Conservation (phyloP, 1,140 invertebrate species). For the Bombus sibiricus region DNA sequence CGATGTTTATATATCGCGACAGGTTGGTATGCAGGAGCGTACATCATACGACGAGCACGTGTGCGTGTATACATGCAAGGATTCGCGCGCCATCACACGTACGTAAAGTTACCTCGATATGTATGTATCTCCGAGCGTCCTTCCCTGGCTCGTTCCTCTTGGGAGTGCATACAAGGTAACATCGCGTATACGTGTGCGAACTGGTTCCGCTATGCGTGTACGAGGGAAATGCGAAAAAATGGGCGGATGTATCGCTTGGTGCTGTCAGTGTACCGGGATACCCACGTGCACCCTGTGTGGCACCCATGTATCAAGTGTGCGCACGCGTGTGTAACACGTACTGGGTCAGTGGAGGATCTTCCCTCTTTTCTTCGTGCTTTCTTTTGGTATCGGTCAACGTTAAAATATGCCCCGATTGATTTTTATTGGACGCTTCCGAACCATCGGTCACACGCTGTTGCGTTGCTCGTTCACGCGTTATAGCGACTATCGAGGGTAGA, state of each 20-base stretch:
- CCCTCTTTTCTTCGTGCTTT: conserved; percentile 61
- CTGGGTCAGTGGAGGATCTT: conserved; percentile 69
- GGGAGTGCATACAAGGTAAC: conserved; percentile 32
- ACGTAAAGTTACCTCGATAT: not conserved
- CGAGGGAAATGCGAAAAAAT: conserved; percentile 63
- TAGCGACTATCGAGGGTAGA: too few relatives aligned
- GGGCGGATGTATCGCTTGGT: conserved; percentile 64
- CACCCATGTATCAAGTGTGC: conserved; percentile 41
- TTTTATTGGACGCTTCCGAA: conserved; percentile 24
- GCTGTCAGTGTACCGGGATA: conserved; percentile 45
- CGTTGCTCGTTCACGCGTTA: conserved; percentile 9
- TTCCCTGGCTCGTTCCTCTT: conserved; percentile 39
- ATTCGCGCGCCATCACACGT: not conserved
- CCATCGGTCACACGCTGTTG: conserved; percentile 5
- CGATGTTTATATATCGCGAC: conserved; percentile 61
- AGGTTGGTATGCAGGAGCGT: conserved; percentile 59
- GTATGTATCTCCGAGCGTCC: conserved; percentile 28
- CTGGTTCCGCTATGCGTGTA: conserved; percentile 48
- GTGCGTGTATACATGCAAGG: conserved; percentile 26
- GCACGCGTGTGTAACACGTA: conserved; percentile 61
- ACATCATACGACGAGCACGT: conserved; percentile 41
- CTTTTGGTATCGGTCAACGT: conserved; percentile 61
- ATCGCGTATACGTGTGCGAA: conserved; percentile 31
- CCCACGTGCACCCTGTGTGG: conserved; percentile 42
- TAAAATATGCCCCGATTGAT: conserved; percentile 45